Evolutionary conservation across 53 echinoderm and acorn worm genomes (phyloP).

Genomic region (Echinometra lucunter): DNA sequence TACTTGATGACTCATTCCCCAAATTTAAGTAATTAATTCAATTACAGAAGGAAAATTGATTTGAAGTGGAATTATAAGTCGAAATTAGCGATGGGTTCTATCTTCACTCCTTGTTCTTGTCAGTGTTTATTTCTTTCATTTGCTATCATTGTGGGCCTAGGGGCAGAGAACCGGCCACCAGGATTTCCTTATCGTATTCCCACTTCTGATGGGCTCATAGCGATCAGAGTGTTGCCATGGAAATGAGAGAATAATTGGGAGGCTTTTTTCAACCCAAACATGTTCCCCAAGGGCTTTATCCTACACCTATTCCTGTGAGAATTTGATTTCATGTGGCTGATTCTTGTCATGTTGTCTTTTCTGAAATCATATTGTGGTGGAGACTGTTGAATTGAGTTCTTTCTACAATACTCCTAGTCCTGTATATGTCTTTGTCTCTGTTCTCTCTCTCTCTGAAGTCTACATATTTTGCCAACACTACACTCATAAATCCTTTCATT

Average conservation of each 20-base stretch:
- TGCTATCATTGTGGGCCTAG: constrained; percentile 26
- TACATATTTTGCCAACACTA: neutral
- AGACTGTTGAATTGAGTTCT: neutral
- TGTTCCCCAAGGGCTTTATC: constrained; percentile 33
- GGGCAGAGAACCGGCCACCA: neutral
- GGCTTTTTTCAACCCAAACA: constrained; percentile 45
- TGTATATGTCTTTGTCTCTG: too few relatives aligned
- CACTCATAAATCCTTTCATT: neutral
- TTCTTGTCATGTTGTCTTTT: neutral
- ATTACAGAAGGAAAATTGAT: constrained; percentile 58
- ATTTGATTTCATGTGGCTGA: constrained; percentile 21
- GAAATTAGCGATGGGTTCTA: constrained; percentile 47
- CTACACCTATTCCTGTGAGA: constrained; percentile 50
- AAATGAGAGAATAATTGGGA: constrained; percentile 40
- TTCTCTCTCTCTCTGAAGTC: neutral
- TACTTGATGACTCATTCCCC: constrained; percentile 47
- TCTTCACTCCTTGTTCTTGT: neutral
- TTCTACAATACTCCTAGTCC: neutral
- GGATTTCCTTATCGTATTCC: constrained; percentile 22
- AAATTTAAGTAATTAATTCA: constrained; percentile 60
- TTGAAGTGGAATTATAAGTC: constrained; percentile 61
- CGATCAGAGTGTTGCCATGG: constrained; percentile 58
- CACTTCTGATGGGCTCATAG: constrained; percentile 39
- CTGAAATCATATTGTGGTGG: constrained; percentile 11
- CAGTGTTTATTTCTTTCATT: constrained; percentile 26